Conservation (phyloP, 2,888 invertebrate genomes). For the Amblyteles armatorius region DNA sequence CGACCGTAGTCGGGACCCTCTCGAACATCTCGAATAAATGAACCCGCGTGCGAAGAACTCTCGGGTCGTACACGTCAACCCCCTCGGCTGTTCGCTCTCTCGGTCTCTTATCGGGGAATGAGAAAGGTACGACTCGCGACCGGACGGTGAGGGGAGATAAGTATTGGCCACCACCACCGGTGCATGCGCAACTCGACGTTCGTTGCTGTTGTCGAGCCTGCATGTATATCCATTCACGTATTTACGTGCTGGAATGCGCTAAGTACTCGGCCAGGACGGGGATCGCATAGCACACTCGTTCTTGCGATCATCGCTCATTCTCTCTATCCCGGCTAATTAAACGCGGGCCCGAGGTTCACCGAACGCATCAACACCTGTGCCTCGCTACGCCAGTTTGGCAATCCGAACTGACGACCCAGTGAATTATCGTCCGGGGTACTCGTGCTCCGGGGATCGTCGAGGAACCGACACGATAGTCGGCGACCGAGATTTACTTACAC, state of each 20-base stretch:
- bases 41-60: slow-evolving; percentile 33
- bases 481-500: not conserved
- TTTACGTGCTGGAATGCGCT: slow-evolving; percentile 77
- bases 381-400: slow-evolving; percentile 10
- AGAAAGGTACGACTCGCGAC: slow-evolving; percentile 39
- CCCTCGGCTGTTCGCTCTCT: slow-evolving; percentile 47
- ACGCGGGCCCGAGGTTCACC: slow-evolving; percentile 48
- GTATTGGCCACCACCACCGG: not conserved
- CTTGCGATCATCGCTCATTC: slow-evolving; percentile 76
- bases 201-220: not conserved
- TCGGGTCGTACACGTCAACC: slow-evolving; percentile 58
- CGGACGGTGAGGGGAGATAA: slow-evolving; percentile 12
- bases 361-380: slow-evolving; percentile 64
- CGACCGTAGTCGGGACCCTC: slow-evolving; percentile 15
- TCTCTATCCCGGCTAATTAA: slow-evolving; percentile 67
- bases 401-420: slow-evolving; percentile 7
- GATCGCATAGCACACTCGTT: slow-evolving; percentile 74
- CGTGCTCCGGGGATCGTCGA: not conserved
- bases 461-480: not conserved
- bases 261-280: slow-evolving; percentile 72
- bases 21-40: slow-evolving; percentile 28
- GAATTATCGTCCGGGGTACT: slow-evolving; percentile 21
- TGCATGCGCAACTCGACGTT: slow-evolving; percentile 11
- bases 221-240: slow-evolving; percentile 62
- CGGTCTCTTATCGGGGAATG: slow-evolving; percentile 38